A percentile compares a stretch with the other conserved stretches of the same genome.
phyloP scores from a whole-genome alignment of 2,797 vertebrate genomes.

The Thunnus albacares region DNA sequence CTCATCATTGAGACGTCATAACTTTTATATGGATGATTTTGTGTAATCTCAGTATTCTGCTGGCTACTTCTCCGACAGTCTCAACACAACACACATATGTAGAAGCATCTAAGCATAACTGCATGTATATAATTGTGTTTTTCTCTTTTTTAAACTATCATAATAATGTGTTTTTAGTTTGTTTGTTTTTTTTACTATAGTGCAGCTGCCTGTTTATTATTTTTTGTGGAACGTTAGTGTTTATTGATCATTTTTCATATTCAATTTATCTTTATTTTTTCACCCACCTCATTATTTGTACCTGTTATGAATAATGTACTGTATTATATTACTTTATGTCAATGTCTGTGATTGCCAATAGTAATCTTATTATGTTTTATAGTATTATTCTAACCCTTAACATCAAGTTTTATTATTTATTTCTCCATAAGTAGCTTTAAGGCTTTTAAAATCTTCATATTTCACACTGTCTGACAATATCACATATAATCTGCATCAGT shows the following conservation, averaged over 20 bases:
- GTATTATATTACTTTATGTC: not conserved
- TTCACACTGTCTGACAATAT: not conserved
- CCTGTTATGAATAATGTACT: not conserved
- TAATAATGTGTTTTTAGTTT: not conserved
- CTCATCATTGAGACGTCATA: not conserved
- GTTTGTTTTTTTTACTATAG: not conserved
- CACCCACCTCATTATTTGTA: not conserved
- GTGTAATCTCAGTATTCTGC: conserved; percentile 50
- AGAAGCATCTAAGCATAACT: not conserved
- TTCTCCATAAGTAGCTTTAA: not conserved
- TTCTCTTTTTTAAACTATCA: not conserved
- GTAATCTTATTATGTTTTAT: not conserved
- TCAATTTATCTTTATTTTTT: not conserved
- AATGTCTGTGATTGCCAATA: not conserved
- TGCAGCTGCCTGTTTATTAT: not conserved
- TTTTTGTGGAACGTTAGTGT: not conserved
- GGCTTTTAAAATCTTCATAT: not conserved
- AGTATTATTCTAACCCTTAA: not conserved
- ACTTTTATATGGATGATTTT: conserved; percentile 20
- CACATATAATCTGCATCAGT: not conserved
- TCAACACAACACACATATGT: conserved; percentile 12
- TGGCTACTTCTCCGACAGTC: conserved; percentile 13
- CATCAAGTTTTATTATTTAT: not conserved
- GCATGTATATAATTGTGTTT: too few species aligned
- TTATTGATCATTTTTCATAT: not conserved